These are phyloP conservation scores for Drosophila maculinotata DNA, from an alignment of 2,888 invertebrate genomes.

Conservation along the genomic window DNA sequence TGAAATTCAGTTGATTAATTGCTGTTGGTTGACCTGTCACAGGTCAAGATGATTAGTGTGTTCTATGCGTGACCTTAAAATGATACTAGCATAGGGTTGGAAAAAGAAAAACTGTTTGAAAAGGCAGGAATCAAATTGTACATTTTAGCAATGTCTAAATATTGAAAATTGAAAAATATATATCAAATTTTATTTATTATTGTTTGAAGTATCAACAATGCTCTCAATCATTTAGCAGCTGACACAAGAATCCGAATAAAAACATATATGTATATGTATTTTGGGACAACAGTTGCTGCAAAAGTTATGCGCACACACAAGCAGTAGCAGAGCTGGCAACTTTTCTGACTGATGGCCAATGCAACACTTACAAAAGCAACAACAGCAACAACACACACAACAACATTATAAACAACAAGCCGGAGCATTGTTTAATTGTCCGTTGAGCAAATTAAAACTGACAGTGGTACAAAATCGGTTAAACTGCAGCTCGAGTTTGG, in stretches of 20 bases:
- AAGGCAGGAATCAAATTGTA: no score
- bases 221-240: conserved; percentile 31
- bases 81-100: no score
- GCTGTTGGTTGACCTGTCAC: conserved; percentile 41
- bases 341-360: conserved; percentile 29
- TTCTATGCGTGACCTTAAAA: background rate
- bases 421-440: conserved; percentile 62
- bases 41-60: conserved; percentile 29
- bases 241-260: conserved; percentile 19
- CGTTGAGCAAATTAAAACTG: conserved; percentile 61
- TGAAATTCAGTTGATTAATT: conserved; percentile 62
- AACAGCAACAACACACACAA: conserved; percentile 16
- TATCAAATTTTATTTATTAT: background rate
- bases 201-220: conserved; percentile 1
- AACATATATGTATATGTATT: conserved; percentile 1
- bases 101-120: no score
- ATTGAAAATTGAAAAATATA: background rate
- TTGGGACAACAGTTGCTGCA: conserved; percentile 19
- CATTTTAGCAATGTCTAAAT: no score
- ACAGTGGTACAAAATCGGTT: conserved; percentile 34
- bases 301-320: conserved; percentile 26
- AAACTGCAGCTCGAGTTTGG: conserved; percentile 10
- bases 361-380: conserved; percentile 19
- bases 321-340: conserved; percentile 17
- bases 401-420: conserved; percentile 9